Evolutionary conservation across 2,113 vertebrate species (phyloP).

Genomic region (Paramormyrops kingsleyae): DNA sequence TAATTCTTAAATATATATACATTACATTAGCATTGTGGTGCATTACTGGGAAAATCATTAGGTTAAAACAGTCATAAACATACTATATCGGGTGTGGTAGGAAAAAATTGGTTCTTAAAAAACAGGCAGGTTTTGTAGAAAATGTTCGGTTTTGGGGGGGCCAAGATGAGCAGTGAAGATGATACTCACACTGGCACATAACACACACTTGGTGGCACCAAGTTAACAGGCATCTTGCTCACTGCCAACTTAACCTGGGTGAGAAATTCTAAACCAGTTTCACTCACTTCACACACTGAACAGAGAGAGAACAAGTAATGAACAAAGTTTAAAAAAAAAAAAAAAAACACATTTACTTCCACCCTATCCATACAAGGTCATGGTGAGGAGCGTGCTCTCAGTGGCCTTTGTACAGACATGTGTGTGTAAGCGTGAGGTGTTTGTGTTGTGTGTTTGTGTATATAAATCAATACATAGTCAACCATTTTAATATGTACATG

Average conservation of each 20-base stretch:
- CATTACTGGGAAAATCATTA: slow-evolving; percentile 48
- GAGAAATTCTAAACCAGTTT: slow-evolving; percentile 23
- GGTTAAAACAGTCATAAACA: slow-evolving; percentile 54
- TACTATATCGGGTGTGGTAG: slow-evolving; percentile 41
- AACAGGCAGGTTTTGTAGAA: slow-evolving; percentile 44
- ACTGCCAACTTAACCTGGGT: slow-evolving; percentile 25
- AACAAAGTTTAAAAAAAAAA: background rate
- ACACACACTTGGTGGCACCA: slow-evolving; percentile 19
- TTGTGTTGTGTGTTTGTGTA: slow-evolving; percentile 6
- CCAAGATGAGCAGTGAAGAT: slow-evolving; percentile 43
- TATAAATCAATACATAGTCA: slow-evolving; percentile 24
- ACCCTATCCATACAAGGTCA: background rate
- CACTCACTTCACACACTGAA: slow-evolving; percentile 19
- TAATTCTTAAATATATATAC: slow-evolving; percentile 57
- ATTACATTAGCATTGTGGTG: slow-evolving; percentile 61
- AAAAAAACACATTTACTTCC: background rate
- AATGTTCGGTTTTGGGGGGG: slow-evolving; percentile 27
- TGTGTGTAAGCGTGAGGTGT: background rate
- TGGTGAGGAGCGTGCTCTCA: background rate
- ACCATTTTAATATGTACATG: slow-evolving; percentile 40
- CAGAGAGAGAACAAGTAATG: slow-evolving; percentile 16
- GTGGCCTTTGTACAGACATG: background rate
- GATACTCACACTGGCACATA: slow-evolving; percentile 41
- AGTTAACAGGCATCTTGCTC: slow-evolving; percentile 29
- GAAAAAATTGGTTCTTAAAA: slow-evolving; percentile 42